These are phyloP conservation scores for Petromus typicus DNA, from an alignment of 2,113 vertebrate genomes.

Conservation along the genomic window DNA sequence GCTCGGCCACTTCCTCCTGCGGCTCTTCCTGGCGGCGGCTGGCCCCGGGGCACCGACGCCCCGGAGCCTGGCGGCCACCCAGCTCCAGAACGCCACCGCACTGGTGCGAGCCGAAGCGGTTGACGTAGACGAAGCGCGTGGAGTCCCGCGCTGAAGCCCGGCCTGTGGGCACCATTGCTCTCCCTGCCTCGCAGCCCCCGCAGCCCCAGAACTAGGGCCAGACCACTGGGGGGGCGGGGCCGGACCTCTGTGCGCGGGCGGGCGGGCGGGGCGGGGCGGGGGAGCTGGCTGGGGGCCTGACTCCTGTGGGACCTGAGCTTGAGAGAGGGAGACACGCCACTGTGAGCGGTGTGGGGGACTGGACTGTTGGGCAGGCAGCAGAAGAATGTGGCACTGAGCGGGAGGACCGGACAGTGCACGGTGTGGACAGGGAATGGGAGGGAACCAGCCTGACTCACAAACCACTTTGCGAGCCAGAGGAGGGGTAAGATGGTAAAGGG, in stretches of 20 bases:
- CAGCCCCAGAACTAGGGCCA: background rate
- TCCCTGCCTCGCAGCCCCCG: too few species aligned
- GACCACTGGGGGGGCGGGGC: background rate
- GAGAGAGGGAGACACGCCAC: background rate
- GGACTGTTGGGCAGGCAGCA: background rate
- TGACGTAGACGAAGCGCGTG: constrained; percentile 72
- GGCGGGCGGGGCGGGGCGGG: accelerated
- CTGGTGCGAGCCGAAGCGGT: constrained; percentile 81
- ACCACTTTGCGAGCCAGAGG: too few species aligned
- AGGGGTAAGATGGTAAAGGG: background rate
- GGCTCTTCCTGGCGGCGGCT: accelerated
- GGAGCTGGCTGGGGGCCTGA: accelerated
- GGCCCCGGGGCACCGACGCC: accelerated
- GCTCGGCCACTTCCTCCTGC: accelerated
- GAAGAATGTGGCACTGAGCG: accelerated
- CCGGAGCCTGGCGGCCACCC: background rate
- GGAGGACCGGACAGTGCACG: too few species aligned
- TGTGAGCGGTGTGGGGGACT: background rate
- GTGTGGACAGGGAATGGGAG: too few species aligned
- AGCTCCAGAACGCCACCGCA: constrained; percentile 50
- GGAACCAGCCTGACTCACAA: background rate
- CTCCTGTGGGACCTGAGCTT: too few species aligned
- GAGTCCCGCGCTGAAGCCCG: accelerated
- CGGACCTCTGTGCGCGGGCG: background rate
- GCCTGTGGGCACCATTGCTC: background rate